Conservation (phyloP, 2,888 invertebrate species). For the Polietes domitor region DNA sequence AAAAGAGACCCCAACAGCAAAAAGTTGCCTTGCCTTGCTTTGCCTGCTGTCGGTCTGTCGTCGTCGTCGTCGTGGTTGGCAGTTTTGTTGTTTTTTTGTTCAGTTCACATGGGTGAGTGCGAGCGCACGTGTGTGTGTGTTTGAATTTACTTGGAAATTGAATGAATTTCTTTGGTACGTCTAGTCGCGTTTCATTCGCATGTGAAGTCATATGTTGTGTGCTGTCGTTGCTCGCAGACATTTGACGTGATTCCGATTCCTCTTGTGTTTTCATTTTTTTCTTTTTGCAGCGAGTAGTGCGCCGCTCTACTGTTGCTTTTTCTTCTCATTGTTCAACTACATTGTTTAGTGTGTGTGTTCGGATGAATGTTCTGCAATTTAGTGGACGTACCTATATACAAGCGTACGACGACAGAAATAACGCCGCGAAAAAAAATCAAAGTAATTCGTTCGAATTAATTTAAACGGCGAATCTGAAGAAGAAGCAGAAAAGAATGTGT, state of each 20-base stretch:
- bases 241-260: background rate
- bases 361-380: background rate
- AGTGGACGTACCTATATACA: no score
- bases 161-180: conserved; percentile 78
- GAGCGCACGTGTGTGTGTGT: conserved; percentile 60
- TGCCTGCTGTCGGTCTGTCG: no score
- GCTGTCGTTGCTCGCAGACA: background rate
- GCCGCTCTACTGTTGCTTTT: conserved; percentile 29
- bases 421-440: background rate
- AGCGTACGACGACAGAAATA: background rate
- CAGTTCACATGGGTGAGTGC: no score
- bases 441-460: background rate
- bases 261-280: no score
- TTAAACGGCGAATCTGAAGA: background rate
- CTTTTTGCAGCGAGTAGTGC: no score
- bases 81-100: background rate
- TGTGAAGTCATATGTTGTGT: conserved; percentile 65
- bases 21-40: conserved; percentile 21
- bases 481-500: background rate
- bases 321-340: background rate
- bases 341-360: background rate
- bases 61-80: conserved; percentile 44
- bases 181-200: conserved; percentile 78
- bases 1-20: conserved; percentile 17
- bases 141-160: conserved; percentile 74